Evolutionary conservation across 2,113 vertebrate species (phyloP), one percentile per base, ranked within the genome.

Genomic region (Cacatua alba): DNA sequence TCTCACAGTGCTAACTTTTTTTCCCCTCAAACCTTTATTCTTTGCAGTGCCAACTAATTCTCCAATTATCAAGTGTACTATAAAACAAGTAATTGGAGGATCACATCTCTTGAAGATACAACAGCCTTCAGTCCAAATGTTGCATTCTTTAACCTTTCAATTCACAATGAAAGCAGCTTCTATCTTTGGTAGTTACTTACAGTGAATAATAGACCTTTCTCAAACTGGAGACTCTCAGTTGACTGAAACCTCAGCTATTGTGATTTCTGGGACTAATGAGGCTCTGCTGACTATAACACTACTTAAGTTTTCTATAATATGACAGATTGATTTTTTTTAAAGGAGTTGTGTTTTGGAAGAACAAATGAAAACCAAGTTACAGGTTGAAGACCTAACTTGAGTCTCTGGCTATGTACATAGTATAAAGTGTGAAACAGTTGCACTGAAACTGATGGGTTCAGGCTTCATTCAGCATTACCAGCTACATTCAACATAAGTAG

Each of bases 111-210:
- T 82, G 78, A 94, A 70, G 85, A 52, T 88, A 62, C 2, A 16
- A 33, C 79, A 91, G 84, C 44, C 75, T 90, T 35, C 24, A 74
- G 91, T 84, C 86, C 78, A 91, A 95, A 88, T 53, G 65, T 67
- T 90, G 93, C 88, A 86, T 97, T 96, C 91, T 94, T 96, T 95
- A 96, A 97, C 95, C 93, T 94, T 97, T 94, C 94, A 57, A 71
- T 92, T 96, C 86, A 89, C 81, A 63, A 67, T 24, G 78, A 90
- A 41, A 95, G 53, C 72, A 75, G 41, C 71, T 46, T 92, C n/a
- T 71, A 67, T 87, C 82, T 48, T 48, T 95, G 90, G 52, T 59
- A 86, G 78, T 93, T 78, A 39, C 39, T 39, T 39, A 52, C 19
- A 86, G 52, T 3, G 3, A 72, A 77, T 82, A 97, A 96, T 93